Evolutionary conservation across 2,797 vertebrate genomes (phyloP).

Genomic region (Xyrichtys novacula): DNA sequence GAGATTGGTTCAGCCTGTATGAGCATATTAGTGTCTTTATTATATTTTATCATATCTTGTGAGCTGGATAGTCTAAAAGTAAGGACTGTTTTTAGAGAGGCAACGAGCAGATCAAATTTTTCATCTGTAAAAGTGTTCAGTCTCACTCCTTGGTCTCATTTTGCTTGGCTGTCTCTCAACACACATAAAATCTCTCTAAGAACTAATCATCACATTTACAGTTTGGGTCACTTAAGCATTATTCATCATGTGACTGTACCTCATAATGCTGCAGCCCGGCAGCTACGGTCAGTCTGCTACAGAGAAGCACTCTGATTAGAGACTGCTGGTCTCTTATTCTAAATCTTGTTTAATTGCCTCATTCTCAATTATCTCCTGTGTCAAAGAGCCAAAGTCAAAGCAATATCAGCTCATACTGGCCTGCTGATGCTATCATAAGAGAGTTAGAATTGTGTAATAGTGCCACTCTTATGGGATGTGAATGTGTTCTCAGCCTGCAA

Average conservation of each 20-base stretch:
- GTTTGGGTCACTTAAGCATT: not conserved
- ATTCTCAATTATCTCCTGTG: constrained; percentile 46
- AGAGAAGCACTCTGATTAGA: constrained; percentile 37
- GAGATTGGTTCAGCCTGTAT: too few species aligned
- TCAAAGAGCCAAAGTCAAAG: constrained; percentile 53
- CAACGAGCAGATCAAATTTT: not conserved
- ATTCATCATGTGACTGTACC: constrained; percentile 1
- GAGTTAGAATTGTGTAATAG: constrained; percentile 31
- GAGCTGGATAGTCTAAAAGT: not conserved
- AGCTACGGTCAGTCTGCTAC: constrained; percentile 16
- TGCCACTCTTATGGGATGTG: constrained; percentile 1
- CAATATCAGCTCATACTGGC: constrained; percentile 37
- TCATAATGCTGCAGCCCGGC: constrained; percentile 1
- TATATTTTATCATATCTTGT: not conserved
- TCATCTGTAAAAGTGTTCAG: not conserved
- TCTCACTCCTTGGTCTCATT: not conserved
- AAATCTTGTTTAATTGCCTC: constrained; percentile 58
- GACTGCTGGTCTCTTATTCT: constrained; percentile 39
- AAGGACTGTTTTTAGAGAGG: not conserved
- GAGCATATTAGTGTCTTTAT: not conserved
- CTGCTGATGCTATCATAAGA: constrained; percentile 16
- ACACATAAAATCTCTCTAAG: constrained; percentile 6
- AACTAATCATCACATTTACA: constrained; percentile 18
- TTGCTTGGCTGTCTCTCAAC: constrained; percentile 5
- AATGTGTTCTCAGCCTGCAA: constrained; percentile 28